Base-by-base conservation (phyloP, 2,888 invertebrate genomes). In the Ochropleura leucogaster region DNA sequence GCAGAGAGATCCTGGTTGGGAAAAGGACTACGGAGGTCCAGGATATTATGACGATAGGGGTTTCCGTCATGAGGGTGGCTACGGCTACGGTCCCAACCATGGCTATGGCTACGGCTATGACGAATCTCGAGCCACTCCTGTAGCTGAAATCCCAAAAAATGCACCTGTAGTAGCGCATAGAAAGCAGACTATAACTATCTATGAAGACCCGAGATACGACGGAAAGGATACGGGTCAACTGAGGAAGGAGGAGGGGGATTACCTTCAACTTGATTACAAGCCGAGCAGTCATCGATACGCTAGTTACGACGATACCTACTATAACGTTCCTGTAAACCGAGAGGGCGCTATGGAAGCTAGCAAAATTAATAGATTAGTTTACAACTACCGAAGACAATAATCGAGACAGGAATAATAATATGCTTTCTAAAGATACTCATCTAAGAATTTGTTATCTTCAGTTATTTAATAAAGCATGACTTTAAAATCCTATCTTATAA, bases 121-220 rank as follows among this genome's bases (percentile, higher is more conserved):
- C 46, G 96, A 96, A 86, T 94, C 95, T 46, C 89, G 95, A 75
- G 86, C 94, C 7, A 87, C 87, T 59, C 94, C 95, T 1, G 93
- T 95, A 1, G 94, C 94, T 5, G 90, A 95, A 86, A 85, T 94
- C 55, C 95, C 95, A 16, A 90, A 90, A 72, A 92, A 94, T 69
- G 91, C 92, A 4, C 96, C 96, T 9, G 93, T 95, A 1, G 94
- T 96, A 20, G 95, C 96, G 3, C 95, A 94, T 68, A 92, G 96
- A 59, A 95, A 96, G 80, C 96, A 96, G 86, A 96, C 96, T 18
- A 96, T 96, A 74, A 96, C 96, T 6, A 96, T 96, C 73, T 96
- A 96, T 74, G 96, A 96, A 88, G 96, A 96, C 85, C 96, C 96
- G 10, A 92, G 96, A 80, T 96, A 96, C 79, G 90, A 93, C 63